Conservation (phyloP, 2,113 vertebrate genomes). For the Gasterosteus nipponicus region DNA sequence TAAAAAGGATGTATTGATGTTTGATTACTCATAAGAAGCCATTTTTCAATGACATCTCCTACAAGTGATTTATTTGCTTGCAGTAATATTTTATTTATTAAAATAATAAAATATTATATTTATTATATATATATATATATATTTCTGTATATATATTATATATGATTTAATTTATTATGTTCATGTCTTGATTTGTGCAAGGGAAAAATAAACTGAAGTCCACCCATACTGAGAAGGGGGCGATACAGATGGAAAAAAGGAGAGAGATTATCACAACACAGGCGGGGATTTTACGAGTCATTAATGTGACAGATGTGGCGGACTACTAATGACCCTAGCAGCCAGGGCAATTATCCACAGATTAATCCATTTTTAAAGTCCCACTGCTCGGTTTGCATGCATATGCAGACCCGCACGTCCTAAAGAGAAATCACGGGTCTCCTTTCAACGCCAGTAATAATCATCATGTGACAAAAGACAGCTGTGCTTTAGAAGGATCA, state of each 20-base stretch:
- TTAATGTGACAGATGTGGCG: constrained; percentile 49
- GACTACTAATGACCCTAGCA: constrained; percentile 62
- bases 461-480: constrained; percentile 44
- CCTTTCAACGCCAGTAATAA: constrained; percentile 51
- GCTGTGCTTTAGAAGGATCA: constrained; percentile 53
- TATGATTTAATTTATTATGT: background rate
- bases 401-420: constrained; percentile 44
- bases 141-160: too few species aligned
- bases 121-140: too few species aligned
- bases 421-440: constrained; percentile 57
- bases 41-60: constrained; percentile 1
- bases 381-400: constrained; percentile 47
- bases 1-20: background rate
- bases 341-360: constrained; percentile 56
- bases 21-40: background rate
- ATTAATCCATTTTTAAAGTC: constrained; percentile 61
- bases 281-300: constrained; percentile 33
- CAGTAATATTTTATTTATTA: background rate
- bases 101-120: background rate
- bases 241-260: constrained; percentile 5
- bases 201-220: constrained; percentile 31
- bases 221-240: constrained; percentile 10
- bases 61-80: constrained; percentile 19
- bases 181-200: background rate
- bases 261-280: constrained; percentile 43